Base-by-base conservation (phyloP, 2,888 invertebrate species). In the Mythimna lalbum region DNA sequence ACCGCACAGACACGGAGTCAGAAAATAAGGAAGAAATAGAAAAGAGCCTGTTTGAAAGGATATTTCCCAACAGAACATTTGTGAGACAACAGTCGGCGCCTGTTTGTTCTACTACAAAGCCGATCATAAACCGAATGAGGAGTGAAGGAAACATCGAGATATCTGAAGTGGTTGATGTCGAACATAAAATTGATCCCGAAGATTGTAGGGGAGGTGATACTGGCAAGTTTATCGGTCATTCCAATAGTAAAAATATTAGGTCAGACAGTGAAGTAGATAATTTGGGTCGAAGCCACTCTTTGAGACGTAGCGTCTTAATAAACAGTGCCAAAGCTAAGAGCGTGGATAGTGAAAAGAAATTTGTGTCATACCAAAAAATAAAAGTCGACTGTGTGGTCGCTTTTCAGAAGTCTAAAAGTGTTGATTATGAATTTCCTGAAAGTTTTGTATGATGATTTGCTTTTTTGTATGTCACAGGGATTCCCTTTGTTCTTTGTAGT, bases 281-380 rank as follows among this genome's bases (percentile, higher is more conserved):
- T 77, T 69, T 84, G 66, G 88, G 84, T 78, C 89, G 91, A 55
- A 89, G 86, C 60, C 89, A 94, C 73, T 96, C 97, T 17, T 89
- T 96, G 47, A 92, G 96, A 63, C 96, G 96, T 21, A 96, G 95
- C 76, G 95, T 96, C 55, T 92, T 96, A 67, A 93, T 96, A 84
- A 96, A 95, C 82, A 95, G 93, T 78, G 92, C 94, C 10, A 95
- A 94, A 84, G 91, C 94, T 2, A 94, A 93, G 85, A 95, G 93
- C 85, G 81, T 94, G 63, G 96, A 96, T 63, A 75, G 85, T 61
- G 94, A 94, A 79, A 92, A 93, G 85, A 93, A 92, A 81, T 88
- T 85, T 63, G 91, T 93, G 47, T 86, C 91, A 36, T 93, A 93
- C 85, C 93, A 94, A 78, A 93, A 94, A 85, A 89, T 94, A 63